Evolutionary conservation across 2,113 vertebrate genomes (phyloP).

Genomic region (Vireo altiloquus): DNA sequence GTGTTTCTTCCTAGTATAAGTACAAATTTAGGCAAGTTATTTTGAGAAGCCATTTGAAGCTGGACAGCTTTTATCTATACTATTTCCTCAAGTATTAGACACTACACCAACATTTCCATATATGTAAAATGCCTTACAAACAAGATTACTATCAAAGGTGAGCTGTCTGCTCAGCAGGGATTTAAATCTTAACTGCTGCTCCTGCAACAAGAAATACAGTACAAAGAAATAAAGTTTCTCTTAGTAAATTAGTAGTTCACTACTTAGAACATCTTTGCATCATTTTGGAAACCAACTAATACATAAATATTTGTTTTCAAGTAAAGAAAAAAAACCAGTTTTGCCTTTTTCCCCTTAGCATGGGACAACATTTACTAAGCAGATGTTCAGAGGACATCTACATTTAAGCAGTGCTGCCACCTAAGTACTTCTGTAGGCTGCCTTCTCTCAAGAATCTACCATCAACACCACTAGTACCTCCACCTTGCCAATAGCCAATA

Average conservation of each 20-base stretch:
- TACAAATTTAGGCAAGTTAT: not conserved
- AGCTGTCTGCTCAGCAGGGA: not conserved
- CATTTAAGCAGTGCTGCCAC: not conserved
- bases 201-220: not conserved
- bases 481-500: not conserved
- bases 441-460: not conserved
- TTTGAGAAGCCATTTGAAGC: not conserved
- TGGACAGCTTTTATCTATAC: not conserved
- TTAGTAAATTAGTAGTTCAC: not conserved
- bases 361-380: not conserved
- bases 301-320: not conserved
- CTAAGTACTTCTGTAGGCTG: not conserved
- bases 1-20: not conserved
- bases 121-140: not conserved
- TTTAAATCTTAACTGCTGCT: not conserved
- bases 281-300: not conserved
- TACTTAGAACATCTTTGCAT: not conserved
- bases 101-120: not conserved
- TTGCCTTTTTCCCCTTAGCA: not conserved
- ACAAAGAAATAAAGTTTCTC: not conserved
- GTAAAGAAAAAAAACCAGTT: not conserved
- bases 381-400: not conserved
- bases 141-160: conserved; percentile 22
- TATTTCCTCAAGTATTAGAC: not conserved
- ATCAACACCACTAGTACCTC: fast-evolving